Conservation (phyloP, 2,888 invertebrate genomes). For the Taenaris catops region DNA sequence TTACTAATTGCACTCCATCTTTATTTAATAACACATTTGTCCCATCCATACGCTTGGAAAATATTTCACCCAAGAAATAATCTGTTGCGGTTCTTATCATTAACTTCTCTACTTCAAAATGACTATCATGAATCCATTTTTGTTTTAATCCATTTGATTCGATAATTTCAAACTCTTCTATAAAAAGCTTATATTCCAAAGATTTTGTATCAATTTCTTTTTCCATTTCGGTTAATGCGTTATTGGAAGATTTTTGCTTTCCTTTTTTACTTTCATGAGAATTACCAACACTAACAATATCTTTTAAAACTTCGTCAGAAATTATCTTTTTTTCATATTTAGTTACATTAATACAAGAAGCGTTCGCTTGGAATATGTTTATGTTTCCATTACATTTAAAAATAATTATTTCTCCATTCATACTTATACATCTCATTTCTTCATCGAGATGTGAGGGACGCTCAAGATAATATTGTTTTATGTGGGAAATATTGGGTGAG, state of each 20-base stretch:
- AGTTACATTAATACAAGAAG: constrained; percentile 47
- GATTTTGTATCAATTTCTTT: constrained; percentile 22
- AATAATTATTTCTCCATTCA: constrained; percentile 62
- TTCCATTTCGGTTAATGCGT: constrained; percentile 28
- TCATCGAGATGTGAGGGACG: constrained; percentile 36
- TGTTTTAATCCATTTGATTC: constrained; percentile 49
- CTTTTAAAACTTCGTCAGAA: constrained; percentile 27
- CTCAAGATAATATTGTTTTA: constrained; percentile 51
- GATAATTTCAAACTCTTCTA: constrained; percentile 57
- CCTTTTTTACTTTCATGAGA: constrained; percentile 47
- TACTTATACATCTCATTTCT: constrained; percentile 58
- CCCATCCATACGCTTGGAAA: constrained; percentile 64
- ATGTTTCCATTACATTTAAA: constrained; percentile 48
- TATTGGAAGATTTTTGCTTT: constrained; percentile 43
- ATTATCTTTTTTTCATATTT: constrained; percentile 42
- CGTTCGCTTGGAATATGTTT: constrained; percentile 52
- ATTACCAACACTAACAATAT: constrained; percentile 31
- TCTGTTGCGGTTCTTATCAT: constrained; percentile 62
- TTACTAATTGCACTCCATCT: constrained; percentile 54
- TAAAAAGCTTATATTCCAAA: constrained; percentile 40
- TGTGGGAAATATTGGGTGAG: constrained; percentile 49
- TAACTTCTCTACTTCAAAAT: constrained; percentile 44
- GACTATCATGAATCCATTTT: constrained; percentile 41
- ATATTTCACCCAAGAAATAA: constrained; percentile 58
- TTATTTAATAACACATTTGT: constrained; percentile 56